Percentiles rank a stretch among this genome's conserved stretches.
Conservation (phyloP, 2,797 vertebrate species). For the Syngnathus rostellatus region DNA sequence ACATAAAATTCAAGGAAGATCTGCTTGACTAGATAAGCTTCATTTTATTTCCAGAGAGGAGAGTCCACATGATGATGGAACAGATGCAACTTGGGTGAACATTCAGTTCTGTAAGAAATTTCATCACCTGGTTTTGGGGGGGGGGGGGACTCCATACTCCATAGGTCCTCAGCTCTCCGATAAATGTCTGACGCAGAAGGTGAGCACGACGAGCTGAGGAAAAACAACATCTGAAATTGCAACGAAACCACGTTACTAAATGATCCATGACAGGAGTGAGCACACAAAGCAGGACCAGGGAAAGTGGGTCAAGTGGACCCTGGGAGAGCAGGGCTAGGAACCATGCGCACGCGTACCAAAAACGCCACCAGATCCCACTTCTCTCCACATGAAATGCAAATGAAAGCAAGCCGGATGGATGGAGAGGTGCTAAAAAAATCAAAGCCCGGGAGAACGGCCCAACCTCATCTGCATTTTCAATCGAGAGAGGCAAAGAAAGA, state of each 20-base stretch:
- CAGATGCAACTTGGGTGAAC: conserved; percentile 26
- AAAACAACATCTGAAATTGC: conserved; percentile 19
- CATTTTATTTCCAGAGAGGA: not conserved
- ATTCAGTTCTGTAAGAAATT: conserved; percentile 23
- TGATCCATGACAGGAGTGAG: conserved; percentile 24
- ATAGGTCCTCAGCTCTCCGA: not conserved
- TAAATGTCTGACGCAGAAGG: not conserved
- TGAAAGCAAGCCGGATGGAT: conserved; percentile 15
- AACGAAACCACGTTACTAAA: conserved; percentile 20
- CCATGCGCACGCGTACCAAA: conserved; percentile 7
- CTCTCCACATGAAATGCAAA: conserved; percentile 17
- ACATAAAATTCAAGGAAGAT: not conserved
- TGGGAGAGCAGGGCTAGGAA: conserved; percentile 36
- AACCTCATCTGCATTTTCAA: conserved; percentile 49
- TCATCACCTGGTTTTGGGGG: conserved; percentile 18
- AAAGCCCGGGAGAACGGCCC: conserved; percentile 20
- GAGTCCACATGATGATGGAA: not conserved
- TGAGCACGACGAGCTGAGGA: conserved; percentile 20
- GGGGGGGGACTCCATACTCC: conserved; percentile 11
- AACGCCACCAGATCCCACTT: conserved; percentile 10
- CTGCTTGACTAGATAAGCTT: not conserved
- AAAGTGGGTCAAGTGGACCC: conserved; percentile 58
- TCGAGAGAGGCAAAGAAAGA: conserved; percentile 19
- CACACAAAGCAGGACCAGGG: conserved; percentile 10
- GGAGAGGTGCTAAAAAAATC: conserved; percentile 33